Percentiles rank a stretch among this genome's conserved stretches.
Conservation (phyloP, 2,888 invertebrate genomes). For the Calameuta idolon region DNA sequence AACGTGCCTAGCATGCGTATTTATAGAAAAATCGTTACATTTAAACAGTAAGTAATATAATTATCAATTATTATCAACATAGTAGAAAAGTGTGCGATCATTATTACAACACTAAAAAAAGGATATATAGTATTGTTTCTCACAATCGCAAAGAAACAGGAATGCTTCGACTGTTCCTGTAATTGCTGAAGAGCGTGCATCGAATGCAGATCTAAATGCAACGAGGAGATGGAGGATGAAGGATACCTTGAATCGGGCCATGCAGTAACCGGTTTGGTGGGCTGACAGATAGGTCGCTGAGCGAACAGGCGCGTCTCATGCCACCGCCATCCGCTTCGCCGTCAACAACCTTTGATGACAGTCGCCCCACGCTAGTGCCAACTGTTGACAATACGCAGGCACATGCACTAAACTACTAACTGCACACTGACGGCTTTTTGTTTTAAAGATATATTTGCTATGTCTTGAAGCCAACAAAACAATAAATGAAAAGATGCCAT, state of each 20-base stretch:
- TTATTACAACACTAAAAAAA: not conserved
- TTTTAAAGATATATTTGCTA: not conserved
- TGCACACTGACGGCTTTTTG: not conserved
- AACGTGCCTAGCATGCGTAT: not conserved
- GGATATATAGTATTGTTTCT: constrained; percentile 42
- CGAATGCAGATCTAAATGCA: not conserved
- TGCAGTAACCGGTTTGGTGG: constrained; percentile 73
- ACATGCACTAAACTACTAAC: constrained; percentile 57
- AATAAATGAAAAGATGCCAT: not conserved
- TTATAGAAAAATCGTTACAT: not conserved
- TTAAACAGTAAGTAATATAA: not conserved
- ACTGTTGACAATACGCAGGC: constrained; percentile 58
- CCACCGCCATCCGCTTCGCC: constrained; percentile 70
- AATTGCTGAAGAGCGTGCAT: not conserved
- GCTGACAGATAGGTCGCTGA: constrained; percentile 79
- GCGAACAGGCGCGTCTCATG: constrained; percentile 83
- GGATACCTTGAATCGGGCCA: constrained; percentile 72
- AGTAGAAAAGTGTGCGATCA: not conserved
- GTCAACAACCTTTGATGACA: constrained; percentile 62
- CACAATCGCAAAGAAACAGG: constrained; percentile 42
- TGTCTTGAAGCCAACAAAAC: not conserved
- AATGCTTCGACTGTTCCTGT: not conserved
- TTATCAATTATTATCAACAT: not conserved
- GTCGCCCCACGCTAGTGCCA: constrained; percentile 60
- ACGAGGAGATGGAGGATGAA: constrained; percentile 18